phyloP scores from a whole-genome alignment of 2,797 vertebrate species.

The Trichosurus vulpecula region DNA sequence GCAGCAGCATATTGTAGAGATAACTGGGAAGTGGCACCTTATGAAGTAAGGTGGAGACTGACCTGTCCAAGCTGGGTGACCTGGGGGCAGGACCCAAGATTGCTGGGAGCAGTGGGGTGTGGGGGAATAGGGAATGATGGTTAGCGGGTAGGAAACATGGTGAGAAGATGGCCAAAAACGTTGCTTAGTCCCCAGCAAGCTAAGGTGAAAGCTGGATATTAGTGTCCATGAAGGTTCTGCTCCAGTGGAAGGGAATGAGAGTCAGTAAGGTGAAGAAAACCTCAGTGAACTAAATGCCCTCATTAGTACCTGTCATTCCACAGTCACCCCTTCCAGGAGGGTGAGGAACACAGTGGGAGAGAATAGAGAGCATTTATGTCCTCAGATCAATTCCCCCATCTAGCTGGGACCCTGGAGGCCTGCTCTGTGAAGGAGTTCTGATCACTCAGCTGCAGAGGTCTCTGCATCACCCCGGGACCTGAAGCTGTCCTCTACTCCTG shows the following conservation, averaged over 20 bases:
- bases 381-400: not conserved
- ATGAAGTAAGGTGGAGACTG: not conserved
- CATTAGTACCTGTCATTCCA: not conserved
- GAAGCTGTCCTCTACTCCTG: not conserved
- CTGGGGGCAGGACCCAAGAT: not conserved
- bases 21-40: not conserved
- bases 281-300: not conserved
- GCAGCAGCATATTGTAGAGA: not conserved
- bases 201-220: not conserved
- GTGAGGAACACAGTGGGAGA: not conserved
- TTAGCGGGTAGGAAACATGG: not conserved
- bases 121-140: not conserved
- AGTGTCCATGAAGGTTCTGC: not conserved
- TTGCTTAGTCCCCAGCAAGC: no score
- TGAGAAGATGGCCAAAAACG: not conserved
- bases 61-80: not conserved
- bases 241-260: not conserved
- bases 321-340: not conserved
- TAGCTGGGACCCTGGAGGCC: not conserved
- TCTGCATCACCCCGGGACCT: no score
- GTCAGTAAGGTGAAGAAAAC: not conserved
- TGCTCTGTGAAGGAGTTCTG: not conserved
- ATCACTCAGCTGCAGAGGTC: no score
- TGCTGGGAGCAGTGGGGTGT: not conserved
- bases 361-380: not conserved